These are phyloP conservation scores for Nephrotoma appendiculata DNA, from an alignment of 2,888 invertebrate species.

Conservation along the genomic window DNA sequence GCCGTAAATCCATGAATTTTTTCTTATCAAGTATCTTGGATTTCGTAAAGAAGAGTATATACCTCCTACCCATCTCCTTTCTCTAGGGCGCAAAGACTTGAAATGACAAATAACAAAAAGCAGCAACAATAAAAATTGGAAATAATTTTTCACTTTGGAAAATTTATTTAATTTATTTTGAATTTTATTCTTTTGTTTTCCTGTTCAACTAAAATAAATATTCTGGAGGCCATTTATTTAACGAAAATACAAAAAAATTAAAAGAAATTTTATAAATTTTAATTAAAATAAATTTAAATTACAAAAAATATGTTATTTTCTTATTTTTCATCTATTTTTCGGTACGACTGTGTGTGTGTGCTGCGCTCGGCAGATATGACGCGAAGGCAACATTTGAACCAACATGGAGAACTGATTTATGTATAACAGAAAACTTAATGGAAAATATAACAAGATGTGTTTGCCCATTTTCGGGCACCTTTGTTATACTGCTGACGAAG, in stretches of 20 bases:
- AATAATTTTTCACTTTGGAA: background rate
- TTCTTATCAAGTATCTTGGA: too few relatives aligned
- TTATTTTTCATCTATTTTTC: background rate
- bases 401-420: slow-evolving; percentile 46
- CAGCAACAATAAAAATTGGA: background rate
- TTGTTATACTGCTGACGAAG: slow-evolving; percentile 45
- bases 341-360: background rate
- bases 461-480: slow-evolving; percentile 46
- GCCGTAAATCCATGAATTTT: too few relatives aligned
- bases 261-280: background rate
- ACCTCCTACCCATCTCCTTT: too few relatives aligned
- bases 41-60: background rate
- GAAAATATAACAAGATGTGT: slow-evolving; percentile 41
- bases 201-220: background rate
- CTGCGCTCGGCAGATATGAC: slow-evolving; percentile 23
- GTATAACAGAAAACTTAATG: slow-evolving; percentile 36
- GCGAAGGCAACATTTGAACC: slow-evolving; percentile 36
- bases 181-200: background rate
- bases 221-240: background rate
- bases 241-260: background rate
- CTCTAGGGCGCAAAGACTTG: background rate
- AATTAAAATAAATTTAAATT: slow-evolving; percentile 3
- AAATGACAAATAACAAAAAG: background rate
- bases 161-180: background rate
- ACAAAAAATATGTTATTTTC: background rate